These are phyloP conservation scores for Drosophila stalkeri DNA, from an alignment of 2,888 invertebrate genomes.

Conservation along the genomic window DNA sequence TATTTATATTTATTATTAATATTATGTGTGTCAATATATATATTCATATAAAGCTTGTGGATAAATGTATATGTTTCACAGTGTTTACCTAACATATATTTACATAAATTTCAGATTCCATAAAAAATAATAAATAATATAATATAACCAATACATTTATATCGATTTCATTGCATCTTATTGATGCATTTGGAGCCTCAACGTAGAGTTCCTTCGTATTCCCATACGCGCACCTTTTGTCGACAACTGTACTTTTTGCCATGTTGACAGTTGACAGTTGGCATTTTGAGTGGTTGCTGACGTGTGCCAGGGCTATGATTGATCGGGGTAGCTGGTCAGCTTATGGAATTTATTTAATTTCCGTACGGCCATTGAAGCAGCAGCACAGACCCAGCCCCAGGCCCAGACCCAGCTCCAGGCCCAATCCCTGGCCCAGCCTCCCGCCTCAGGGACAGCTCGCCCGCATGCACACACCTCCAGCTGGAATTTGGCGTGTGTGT, in stretches of 20 bases:
- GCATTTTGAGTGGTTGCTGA: conserved; percentile 59
- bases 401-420: not conserved
- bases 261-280: conserved; percentile 70
- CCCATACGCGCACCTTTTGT: conserved; percentile 8
- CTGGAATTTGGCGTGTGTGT: not conserved
- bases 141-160: not conserved
- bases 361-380: conserved; percentile 62
- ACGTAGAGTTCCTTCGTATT: conserved; percentile 8
- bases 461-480: conserved; percentile 4
- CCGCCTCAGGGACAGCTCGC: conserved; percentile 13
- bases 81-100: no score
- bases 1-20: no score
- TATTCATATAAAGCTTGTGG: no score
- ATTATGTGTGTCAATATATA: no score
- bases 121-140: not conserved
- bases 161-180: not conserved
- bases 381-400: not conserved
- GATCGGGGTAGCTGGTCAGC: conserved; percentile 47
- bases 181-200: not conserved
- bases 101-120: no score
- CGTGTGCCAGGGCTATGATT: conserved; percentile 50
- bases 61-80: no score
- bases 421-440: not conserved
- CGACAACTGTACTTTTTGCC: conserved; percentile 48
- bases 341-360: conserved; percentile 75